Conservation (phyloP, 2,113 vertebrate species). For the Cyprinodon variegatus region DNA sequence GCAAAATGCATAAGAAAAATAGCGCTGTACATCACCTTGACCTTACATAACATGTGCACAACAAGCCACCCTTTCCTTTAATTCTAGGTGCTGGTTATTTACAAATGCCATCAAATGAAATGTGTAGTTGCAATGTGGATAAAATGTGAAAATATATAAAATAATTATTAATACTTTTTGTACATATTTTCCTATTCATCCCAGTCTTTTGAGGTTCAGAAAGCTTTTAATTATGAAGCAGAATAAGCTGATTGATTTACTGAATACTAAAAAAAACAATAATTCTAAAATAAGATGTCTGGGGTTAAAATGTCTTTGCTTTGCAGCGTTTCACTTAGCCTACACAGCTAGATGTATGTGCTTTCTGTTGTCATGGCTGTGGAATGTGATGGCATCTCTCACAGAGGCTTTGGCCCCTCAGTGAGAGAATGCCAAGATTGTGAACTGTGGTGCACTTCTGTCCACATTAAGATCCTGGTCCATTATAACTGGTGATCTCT, state of each 20-base stretch:
- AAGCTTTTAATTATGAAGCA: background rate
- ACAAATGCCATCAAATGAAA: too few species aligned
- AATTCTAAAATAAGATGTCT: too few species aligned
- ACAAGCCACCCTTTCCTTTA: background rate
- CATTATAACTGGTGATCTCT: background rate
- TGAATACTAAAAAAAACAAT: background rate
- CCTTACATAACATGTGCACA: background rate
- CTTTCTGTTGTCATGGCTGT: constrained; percentile 64
- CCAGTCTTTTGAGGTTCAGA: background rate
- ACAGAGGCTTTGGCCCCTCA: constrained; percentile 40
- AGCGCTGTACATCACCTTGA: background rate
- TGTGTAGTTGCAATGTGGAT: too few species aligned
- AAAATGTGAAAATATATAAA: too few species aligned
- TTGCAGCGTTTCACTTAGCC: background rate
- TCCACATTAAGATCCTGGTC: background rate
- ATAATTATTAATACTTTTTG: too few species aligned
- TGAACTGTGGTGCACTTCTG: constrained; percentile 12
- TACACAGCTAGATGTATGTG: constrained; percentile 31
- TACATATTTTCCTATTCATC: background rate
- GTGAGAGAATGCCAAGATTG: constrained; percentile 40
- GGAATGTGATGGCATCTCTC: constrained; percentile 65
- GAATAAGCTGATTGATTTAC: background rate
- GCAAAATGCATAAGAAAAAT: background rate
- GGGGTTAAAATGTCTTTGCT: background rate
- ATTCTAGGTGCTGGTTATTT: too few species aligned